Evolutionary conservation across 2,888 invertebrate species (phyloP).

Genomic region (Oscheius myriophilus): DNA sequence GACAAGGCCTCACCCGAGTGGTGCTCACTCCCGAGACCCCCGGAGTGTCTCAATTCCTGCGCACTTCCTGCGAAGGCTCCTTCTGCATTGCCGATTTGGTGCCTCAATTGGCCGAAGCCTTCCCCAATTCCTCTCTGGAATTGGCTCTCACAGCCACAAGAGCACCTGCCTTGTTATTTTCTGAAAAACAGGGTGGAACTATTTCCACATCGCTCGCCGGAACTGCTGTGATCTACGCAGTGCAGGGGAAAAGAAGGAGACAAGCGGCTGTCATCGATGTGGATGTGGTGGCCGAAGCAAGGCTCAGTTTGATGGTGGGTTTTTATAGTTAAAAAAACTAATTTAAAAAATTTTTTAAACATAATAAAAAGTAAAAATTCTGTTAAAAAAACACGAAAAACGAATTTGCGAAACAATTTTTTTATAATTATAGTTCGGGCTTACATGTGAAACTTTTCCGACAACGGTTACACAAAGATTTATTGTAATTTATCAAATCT

Average conservation of each 20-base stretch:
- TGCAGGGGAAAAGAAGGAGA: constrained; percentile 37
- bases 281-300: constrained; percentile 57
- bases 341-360: too few species aligned
- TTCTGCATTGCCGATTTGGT: constrained; percentile 53
- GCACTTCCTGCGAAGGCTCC: constrained; percentile 51
- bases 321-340: background rate
- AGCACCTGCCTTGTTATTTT: constrained; percentile 59
- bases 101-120: constrained; percentile 50
- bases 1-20: constrained; percentile 49
- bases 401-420: too few species aligned
- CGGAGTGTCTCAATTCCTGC: constrained; percentile 50
- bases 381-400: too few species aligned
- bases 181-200: constrained; percentile 52
- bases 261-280: constrained; percentile 57
- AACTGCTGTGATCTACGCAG: constrained; percentile 50
- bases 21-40: constrained; percentile 45
- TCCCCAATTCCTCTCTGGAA: constrained; percentile 53
- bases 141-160: constrained; percentile 55
- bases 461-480: too few species aligned
- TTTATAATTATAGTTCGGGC: too few species aligned
- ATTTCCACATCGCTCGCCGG: constrained; percentile 34
- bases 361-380: too few species aligned
- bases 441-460: too few species aligned
- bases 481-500: too few species aligned
- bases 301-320: constrained; percentile 42